A percentile compares a stretch with the other conserved stretches of the same genome.
Conservation (phyloP, 2,113 vertebrate genomes). For the Zootoca vivipara region DNA sequence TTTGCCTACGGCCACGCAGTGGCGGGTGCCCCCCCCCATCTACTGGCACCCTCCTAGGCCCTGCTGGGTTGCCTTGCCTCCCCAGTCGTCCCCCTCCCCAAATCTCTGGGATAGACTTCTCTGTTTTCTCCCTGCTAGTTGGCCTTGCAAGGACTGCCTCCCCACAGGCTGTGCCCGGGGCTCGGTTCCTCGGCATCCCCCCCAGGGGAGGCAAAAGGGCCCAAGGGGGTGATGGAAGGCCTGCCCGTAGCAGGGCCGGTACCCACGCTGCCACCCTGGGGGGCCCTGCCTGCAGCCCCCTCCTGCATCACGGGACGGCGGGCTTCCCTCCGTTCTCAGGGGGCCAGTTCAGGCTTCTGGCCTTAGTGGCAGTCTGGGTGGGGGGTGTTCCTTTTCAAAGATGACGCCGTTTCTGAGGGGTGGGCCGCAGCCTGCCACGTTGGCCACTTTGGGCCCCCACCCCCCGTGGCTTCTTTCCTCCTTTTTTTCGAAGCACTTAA, state of each 20-base stretch:
- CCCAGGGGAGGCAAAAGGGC: background rate
- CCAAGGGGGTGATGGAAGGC: background rate
- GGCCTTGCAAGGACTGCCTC: background rate
- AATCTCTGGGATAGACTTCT: background rate
- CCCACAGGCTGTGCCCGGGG: background rate
- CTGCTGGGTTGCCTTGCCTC: background rate
- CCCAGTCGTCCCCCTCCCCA: background rate
- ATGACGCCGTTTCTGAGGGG: background rate
- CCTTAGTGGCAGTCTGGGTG: background rate
- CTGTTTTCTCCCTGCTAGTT: background rate
- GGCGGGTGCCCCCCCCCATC: constrained; percentile 2
- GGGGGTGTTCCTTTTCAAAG: background rate
- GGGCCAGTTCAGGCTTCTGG: background rate
- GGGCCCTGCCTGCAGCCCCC: background rate
- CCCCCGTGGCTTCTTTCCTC: constrained; percentile 1
- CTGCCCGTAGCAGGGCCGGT: background rate
- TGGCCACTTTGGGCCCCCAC: background rate
- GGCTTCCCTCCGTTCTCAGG: background rate
- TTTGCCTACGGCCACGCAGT: background rate
- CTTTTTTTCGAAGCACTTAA: constrained; percentile 78
- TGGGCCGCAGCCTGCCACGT: background rate
- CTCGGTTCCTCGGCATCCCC: background rate
- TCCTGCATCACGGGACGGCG: background rate
- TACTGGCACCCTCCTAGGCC: background rate
- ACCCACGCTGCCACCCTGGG: background rate